Evolutionary conservation across 2,113 vertebrate species (phyloP).

Genomic region (Notechis scutatus): DNA sequence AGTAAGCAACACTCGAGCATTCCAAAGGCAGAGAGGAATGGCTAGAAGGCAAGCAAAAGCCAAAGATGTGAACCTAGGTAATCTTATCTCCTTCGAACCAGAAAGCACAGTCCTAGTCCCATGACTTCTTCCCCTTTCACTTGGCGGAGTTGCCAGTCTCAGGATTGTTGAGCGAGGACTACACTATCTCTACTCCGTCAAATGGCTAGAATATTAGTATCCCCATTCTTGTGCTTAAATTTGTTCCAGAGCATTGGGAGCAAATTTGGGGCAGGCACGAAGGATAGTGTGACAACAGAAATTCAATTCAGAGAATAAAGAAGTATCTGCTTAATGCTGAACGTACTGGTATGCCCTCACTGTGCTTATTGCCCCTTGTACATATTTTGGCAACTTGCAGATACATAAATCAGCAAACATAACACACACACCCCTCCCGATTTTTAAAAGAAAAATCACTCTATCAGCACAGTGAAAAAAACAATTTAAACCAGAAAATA

Average conservation of each 20-base stretch:
- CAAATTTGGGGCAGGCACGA: not conserved
- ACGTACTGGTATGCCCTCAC: not conserved
- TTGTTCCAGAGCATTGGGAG: not conserved
- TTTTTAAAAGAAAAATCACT: not conserved
- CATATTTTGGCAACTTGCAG: not conserved
- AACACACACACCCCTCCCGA: not conserved
- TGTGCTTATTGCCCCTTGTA: not conserved
- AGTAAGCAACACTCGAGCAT: not conserved
- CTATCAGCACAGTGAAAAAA: not conserved
- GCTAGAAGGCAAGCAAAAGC: not conserved
- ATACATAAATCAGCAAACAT: not conserved
- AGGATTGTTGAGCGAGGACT: not conserved
- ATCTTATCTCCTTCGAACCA: not conserved
- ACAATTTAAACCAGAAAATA: not conserved
- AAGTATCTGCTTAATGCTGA: not conserved
- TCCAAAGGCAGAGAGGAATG: not conserved
- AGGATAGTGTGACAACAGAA: not conserved
- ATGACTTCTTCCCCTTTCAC: not conserved
- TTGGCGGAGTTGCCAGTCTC: not conserved
- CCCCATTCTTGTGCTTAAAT: not conserved
- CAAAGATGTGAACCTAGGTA: not conserved
- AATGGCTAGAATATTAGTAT: not conserved
- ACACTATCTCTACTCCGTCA: not conserved
- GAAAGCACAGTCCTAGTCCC: not conserved
- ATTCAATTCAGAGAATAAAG: not conserved